phyloP scores from a whole-genome alignment of 2,888 invertebrate genomes.

The Pimpla rufipes region DNA sequence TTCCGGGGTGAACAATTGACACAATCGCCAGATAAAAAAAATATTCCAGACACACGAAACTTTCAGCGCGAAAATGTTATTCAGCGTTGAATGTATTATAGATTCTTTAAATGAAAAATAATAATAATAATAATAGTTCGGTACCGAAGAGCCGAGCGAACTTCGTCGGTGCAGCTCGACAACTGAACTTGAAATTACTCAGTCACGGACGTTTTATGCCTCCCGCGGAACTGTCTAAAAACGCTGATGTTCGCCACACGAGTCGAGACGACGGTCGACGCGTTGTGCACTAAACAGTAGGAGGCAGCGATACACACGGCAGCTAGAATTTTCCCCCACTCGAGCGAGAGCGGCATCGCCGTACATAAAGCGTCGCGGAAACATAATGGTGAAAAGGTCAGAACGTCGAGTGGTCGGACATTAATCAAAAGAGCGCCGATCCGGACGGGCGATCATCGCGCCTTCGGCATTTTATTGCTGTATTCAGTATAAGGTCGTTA shows the following conservation, averaged over 20 bases:
- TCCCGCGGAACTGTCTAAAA: slow-evolving; percentile 1
- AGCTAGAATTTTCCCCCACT: not conserved
- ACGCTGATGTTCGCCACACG: slow-evolving; percentile 1
- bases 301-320: not conserved
- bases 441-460: not conserved
- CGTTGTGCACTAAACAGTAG: not conserved
- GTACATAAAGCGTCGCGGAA: not conserved
- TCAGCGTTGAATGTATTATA: too few relatives aligned
- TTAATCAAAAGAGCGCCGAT: slow-evolving; percentile 10
- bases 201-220: slow-evolving; percentile 25
- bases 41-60: too few relatives aligned
- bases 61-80: too few relatives aligned
- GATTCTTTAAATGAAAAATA: slow-evolving; percentile 22
- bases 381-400: slow-evolving; percentile 9
- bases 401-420: slow-evolving; percentile 12
- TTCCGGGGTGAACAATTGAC: too few relatives aligned
- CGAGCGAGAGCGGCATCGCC: not conserved
- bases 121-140: too few relatives aligned
- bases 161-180: slow-evolving; percentile 1
- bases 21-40: too few relatives aligned
- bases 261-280: not conserved
- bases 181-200: slow-evolving; percentile 45
- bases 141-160: slow-evolving; percentile 25
- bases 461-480: not conserved
- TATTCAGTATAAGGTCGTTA: not conserved